Percentiles rank a stretch among this genome's conserved stretches.
Conservation (phyloP, 2,888 invertebrate species). For the Agonum fuliginosum region DNA sequence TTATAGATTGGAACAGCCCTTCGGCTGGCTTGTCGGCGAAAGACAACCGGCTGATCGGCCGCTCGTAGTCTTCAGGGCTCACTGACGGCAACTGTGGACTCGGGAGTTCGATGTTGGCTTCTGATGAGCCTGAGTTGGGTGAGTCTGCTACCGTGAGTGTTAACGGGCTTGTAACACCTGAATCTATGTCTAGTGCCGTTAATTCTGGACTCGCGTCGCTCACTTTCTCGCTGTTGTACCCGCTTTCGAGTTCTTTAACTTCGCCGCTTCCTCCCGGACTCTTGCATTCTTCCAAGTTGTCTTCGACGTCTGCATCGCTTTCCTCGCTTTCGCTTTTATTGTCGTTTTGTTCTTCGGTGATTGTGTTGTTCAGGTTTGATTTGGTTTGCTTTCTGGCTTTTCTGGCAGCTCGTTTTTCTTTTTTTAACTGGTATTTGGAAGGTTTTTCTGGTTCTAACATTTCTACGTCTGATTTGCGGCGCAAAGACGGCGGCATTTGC, state of each 20-base stretch:
- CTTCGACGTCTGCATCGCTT: slow-evolving; percentile 89
- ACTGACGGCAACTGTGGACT: slow-evolving; percentile 69
- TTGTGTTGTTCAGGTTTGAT: slow-evolving; percentile 11
- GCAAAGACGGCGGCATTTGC: slow-evolving; percentile 81
- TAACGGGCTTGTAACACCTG: slow-evolving; percentile 48
- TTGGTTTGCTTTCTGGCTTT: slow-evolving; percentile 72
- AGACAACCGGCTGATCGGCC: slow-evolving; percentile 70
- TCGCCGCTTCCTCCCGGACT: slow-evolving; percentile 63
- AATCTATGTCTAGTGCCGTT: slow-evolving; percentile 43
- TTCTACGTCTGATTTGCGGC: slow-evolving; percentile 68
- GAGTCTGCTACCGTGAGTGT: slow-evolving; percentile 65
- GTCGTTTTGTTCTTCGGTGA: slow-evolving; percentile 67
- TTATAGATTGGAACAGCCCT: no score
- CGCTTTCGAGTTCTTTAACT: slow-evolving; percentile 76
- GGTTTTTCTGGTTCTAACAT: slow-evolving; percentile 75
- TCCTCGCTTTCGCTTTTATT: slow-evolving; percentile 80
- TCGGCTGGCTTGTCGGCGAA: slow-evolving; percentile 64
- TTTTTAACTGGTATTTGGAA: slow-evolving; percentile 81
- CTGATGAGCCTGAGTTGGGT: slow-evolving; percentile 73
- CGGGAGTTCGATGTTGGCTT: slow-evolving; percentile 76
- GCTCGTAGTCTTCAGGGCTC: slow-evolving; percentile 66
- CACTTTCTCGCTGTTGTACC: slow-evolving; percentile 71
- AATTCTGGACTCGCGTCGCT: slow-evolving; percentile 52
- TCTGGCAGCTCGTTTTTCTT: slow-evolving; percentile 77
- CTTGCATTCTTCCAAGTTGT: slow-evolving; percentile 80